Evolutionary conservation across 2,113 vertebrate genomes (phyloP), one percentile per base, ranked within the genome.

Genomic region (Pica pica): DNA sequence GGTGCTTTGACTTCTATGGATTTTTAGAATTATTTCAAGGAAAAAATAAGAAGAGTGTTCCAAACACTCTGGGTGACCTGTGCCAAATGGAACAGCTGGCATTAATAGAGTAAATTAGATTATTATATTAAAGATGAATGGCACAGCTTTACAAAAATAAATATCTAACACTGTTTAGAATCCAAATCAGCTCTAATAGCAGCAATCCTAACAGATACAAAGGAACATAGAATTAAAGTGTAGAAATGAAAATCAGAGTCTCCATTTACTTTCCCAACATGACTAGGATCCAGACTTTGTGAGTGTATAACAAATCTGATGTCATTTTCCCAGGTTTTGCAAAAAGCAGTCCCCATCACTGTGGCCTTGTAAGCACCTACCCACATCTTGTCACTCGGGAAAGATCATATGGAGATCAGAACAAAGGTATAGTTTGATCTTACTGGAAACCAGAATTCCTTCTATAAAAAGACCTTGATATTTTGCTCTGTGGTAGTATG

Each of bases 91-190:
- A 97, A 77, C 95, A 97, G 95, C 93, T 96, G 97, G 92, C 81
- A 91, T 96, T 96, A 96, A 97, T 95, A 91, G 61, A 96, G 76
- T 74, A 96, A 96, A 97, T 96, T 93, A 74, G 73, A 87, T 83
- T 31, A 95, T 97, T 94, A 93, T 89, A 96, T 96, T 94, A 89
- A 96, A 93, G 94, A 91, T 95, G 90, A 97, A 96, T 92, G 46
- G 69, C 59, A 90, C 24, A 89, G 89, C 41, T 83, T 94, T 78
- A 85, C 65, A 76, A 94, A 96, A 96, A 94, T 90, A 97, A 94
- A 94, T 92, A 80, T 55, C 60, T 73, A 83, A 74, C 78, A 15
- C 44, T 90, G 76, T 89, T 96, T 59, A 71, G 80, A 95, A 96
- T 91, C 89, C 76, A 92, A 94, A 93, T 95, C 82, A 94, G 52